Evolutionary conservation across 2,797 vertebrate species (phyloP).

Genomic region (Cottoperca gobio): DNA sequence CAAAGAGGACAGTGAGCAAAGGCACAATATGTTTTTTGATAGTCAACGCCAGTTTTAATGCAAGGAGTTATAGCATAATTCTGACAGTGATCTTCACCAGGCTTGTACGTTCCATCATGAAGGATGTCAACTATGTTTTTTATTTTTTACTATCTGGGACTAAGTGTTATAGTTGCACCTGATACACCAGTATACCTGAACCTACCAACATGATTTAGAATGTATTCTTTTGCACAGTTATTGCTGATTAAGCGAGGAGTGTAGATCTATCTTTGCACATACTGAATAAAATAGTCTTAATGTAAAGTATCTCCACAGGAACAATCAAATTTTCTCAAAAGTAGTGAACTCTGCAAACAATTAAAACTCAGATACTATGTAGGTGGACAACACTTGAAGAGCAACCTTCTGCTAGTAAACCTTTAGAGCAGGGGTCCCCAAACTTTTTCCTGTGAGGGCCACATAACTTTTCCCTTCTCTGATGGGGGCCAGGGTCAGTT

Average conservation of each 20-base stretch:
- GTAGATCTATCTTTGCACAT: not conserved
- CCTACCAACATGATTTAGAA: not conserved
- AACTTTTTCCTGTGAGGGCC: no score
- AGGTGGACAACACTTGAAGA: constrained; percentile 1
- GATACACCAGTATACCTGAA: no score
- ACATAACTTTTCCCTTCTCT: no score
- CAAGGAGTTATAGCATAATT: not conserved
- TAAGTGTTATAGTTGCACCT: not conserved
- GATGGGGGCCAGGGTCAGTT: no score
- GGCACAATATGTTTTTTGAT: not conserved
- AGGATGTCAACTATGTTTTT: not conserved
- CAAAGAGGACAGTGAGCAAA: not conserved
- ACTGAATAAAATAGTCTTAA: not conserved
- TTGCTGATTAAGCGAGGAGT: not conserved
- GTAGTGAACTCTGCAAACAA: not conserved
- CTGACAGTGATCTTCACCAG: not conserved
- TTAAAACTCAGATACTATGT: not conserved
- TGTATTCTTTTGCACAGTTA: not conserved
- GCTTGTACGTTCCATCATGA: not conserved
- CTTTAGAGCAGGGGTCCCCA: no score
- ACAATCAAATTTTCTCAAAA: not conserved
- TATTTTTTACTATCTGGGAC: not conserved
- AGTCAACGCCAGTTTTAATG: not conserved
- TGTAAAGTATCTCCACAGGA: not conserved
- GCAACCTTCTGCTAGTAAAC: not conserved